Evolutionary conservation across 2,113 vertebrate genomes (phyloP).

Genomic region (Callopanchax toddi): DNA sequence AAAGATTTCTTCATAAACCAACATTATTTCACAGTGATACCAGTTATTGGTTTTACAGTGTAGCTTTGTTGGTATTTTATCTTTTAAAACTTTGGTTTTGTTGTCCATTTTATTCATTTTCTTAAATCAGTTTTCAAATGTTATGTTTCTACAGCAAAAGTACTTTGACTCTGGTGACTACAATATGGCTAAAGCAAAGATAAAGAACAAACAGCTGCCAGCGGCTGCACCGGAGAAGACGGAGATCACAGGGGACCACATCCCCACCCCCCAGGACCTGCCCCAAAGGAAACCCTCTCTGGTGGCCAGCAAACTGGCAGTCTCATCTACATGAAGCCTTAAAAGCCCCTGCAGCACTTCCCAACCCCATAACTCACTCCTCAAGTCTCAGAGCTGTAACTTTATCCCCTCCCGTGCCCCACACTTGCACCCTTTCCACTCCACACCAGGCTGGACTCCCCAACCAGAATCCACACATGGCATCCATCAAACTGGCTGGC

Average conservation of each 20-base stretch:
- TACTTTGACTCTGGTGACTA: constrained; percentile 99
- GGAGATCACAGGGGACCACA: constrained; percentile 98
- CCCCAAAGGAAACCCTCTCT: constrained; percentile 98
- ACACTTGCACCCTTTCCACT: constrained; percentile 17
- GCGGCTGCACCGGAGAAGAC: constrained; percentile 92
- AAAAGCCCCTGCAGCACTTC: constrained; percentile 16
- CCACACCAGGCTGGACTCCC: constrained; percentile 77
- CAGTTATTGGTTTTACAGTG: too few relatives aligned
- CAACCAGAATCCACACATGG: constrained; percentile 84
- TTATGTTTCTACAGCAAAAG: constrained; percentile 86
- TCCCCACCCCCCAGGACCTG: constrained; percentile 98
- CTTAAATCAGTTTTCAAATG: neutral
- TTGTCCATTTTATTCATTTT: neutral
- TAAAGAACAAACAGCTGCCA: constrained; percentile 97
- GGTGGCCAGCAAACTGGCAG: constrained; percentile 97
- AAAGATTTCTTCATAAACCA: too few relatives aligned
- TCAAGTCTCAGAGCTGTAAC: constrained; percentile 58
- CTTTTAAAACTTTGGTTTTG: neutral
- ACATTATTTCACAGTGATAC: too few relatives aligned
- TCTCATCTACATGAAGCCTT: constrained; percentile 79
- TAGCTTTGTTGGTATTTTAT: too few relatives aligned
- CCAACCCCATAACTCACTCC: constrained; percentile 77
- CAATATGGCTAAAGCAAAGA: constrained; percentile 99
- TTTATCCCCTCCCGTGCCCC: constrained; percentile 75
- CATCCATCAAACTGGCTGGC: constrained; percentile 78